Evolutionary conservation across 2,113 vertebrate species (phyloP).

Genomic region (Nothocercus julius): DNA sequence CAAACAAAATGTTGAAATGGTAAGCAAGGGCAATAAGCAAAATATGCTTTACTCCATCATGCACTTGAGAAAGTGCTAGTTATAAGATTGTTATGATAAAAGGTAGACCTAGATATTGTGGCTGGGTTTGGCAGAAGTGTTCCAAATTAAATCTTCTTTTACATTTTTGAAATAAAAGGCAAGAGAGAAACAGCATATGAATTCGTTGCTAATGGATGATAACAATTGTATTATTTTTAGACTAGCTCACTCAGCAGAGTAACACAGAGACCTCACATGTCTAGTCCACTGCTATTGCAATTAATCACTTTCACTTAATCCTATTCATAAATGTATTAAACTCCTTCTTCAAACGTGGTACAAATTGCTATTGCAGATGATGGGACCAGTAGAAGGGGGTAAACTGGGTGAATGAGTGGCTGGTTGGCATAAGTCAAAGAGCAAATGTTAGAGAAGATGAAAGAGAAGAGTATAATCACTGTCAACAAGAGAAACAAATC

Average conservation of each 20-base stretch:
- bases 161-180: background rate
- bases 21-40: background rate
- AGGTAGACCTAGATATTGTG: background rate
- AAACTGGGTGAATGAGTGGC: background rate
- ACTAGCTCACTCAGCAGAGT: background rate
- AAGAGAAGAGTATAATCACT: background rate
- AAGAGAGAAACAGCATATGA: background rate
- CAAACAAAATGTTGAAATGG: background rate
- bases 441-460: background rate
- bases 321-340: background rate
- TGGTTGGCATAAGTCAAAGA: background rate
- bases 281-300: background rate
- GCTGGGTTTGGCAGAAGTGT: background rate
- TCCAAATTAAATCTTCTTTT: background rate
- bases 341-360: background rate
- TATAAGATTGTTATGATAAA: background rate
- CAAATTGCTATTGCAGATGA: background rate
- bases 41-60: background rate
- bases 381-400: background rate
- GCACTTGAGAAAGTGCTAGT: background rate
- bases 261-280: background rate
- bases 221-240: slow-evolving; percentile 10
- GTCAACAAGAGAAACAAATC: background rate
- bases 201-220: background rate
- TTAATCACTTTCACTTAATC: background rate